Evolutionary conservation across 2,113 vertebrate genomes (phyloP).

Genomic region (Oenanthe melanoleuca): DNA sequence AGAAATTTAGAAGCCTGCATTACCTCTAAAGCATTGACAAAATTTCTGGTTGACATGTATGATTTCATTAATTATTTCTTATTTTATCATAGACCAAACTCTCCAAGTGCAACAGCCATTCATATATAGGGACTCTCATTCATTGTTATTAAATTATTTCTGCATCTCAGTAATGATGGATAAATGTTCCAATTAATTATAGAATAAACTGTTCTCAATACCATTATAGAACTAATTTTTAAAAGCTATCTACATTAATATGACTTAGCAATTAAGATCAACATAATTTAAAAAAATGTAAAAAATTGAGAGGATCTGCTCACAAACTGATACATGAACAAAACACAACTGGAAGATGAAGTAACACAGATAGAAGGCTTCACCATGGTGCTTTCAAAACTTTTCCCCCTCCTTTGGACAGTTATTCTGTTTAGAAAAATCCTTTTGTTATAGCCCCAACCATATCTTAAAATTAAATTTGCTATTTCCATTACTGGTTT

Average conservation of each 20-base stretch:
- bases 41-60: too few relatives aligned
- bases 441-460: too few relatives aligned
- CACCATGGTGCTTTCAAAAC: too few relatives aligned
- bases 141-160: background rate
- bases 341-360: too few relatives aligned
- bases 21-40: background rate
- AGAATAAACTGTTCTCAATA: background rate
- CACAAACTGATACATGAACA: background rate
- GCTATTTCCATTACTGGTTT: too few relatives aligned
- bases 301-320: background rate
- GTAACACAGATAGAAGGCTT: too few relatives aligned
- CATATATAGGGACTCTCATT: background rate
- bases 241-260: background rate
- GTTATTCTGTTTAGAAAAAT: too few relatives aligned
- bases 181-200: background rate
- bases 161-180: background rate
- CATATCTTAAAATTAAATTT: too few relatives aligned
- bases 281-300: fast-evolving
- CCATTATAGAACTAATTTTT: background rate
- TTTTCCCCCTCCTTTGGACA: too few relatives aligned
- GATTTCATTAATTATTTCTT: background rate
- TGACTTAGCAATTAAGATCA: background rate
- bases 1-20: background rate
- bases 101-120: background rate
- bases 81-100: background rate